Percentiles rank a stretch among this genome's conserved stretches.
These are phyloP conservation scores for Hestina assimilis DNA, from an alignment of 1,140 invertebrate genomes.

Conservation along the genomic window DNA sequence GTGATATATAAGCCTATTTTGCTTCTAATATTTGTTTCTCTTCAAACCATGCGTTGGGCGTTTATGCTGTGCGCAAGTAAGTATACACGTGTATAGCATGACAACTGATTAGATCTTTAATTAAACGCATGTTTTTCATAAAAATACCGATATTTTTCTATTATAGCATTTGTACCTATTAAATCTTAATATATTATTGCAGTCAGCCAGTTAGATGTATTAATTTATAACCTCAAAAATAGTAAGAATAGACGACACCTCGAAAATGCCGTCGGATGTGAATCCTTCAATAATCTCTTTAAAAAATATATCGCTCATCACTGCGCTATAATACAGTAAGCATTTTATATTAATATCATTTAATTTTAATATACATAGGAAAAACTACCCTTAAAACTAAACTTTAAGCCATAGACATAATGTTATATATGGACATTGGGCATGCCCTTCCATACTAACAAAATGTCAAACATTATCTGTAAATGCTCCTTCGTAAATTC, in stretches of 20 bases:
- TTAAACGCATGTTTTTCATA: no score
- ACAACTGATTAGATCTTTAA: background rate
- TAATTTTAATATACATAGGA: no score
- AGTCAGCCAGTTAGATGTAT: constrained; percentile 47
- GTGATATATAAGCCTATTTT: constrained; percentile 40
- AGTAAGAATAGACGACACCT: constrained; percentile 37
- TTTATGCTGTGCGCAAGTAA: constrained; percentile 42
- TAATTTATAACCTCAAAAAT: constrained; percentile 47
- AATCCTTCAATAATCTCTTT: constrained; percentile 36
- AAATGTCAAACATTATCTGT: no score
- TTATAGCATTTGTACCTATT: constrained; percentile 4
- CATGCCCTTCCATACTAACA: no score
- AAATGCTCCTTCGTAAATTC: no score
- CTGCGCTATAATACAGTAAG: constrained; percentile 38
- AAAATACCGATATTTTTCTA: constrained; percentile 1
- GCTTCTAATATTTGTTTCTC: constrained; percentile 19
- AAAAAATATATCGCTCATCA: constrained; percentile 39
- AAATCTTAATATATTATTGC: constrained; percentile 30
- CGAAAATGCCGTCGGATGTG: constrained; percentile 31
- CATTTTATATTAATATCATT: background rate
- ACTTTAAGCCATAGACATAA: no score
- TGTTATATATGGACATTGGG: no score
- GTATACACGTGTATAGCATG: constrained; percentile 7
- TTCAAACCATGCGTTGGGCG: constrained; percentile 40
- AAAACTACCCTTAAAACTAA: no score